Percentiles rank a stretch among this genome's conserved stretches.
Conservation (phyloP, 2,113 vertebrate genomes). For the Paramisgurnus dabryanus region DNA sequence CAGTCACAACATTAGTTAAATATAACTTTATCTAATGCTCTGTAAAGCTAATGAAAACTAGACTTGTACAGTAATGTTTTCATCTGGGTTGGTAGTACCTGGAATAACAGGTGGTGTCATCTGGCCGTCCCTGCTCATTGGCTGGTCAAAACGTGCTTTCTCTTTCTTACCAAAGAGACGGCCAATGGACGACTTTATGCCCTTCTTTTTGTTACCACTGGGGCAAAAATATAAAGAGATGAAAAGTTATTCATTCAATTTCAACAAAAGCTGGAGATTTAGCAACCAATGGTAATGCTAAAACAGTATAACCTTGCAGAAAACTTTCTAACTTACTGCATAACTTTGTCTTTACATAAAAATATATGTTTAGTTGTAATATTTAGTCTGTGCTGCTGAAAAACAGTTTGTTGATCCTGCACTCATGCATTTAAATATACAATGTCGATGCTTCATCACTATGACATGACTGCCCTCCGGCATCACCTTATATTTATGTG, state of each 20-base stretch:
- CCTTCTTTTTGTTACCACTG: constrained; percentile 91
- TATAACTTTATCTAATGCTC: background rate
- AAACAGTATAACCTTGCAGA: too few relatives aligned
- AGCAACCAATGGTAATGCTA: too few relatives aligned
- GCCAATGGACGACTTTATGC: constrained; percentile 95
- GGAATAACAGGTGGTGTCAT: constrained; percentile 73
- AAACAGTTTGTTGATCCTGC: constrained; percentile 25
- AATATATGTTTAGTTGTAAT: background rate
- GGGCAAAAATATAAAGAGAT: constrained; percentile 4
- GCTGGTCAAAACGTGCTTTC: constrained; percentile 84
- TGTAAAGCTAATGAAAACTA: background rate
- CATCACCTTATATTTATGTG: constrained; percentile 32
- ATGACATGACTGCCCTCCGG: constrained; percentile 22
- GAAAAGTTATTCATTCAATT: too few relatives aligned
- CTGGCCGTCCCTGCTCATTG: constrained; percentile 82
- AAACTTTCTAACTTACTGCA: background rate
- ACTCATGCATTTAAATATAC: constrained; percentile 1
- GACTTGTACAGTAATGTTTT: background rate
- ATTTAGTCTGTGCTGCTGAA: background rate
- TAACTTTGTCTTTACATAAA: background rate
- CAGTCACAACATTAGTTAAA: constrained; percentile 26
- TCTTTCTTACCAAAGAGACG: constrained; percentile 96
- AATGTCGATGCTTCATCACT: constrained; percentile 26
- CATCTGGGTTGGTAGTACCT: constrained; percentile 66
- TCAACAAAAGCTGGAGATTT: too few relatives aligned